These are phyloP conservation scores for Phataginus tetradactyla DNA, from an alignment of 2,797 vertebrate genomes.

Conservation along the genomic window DNA sequence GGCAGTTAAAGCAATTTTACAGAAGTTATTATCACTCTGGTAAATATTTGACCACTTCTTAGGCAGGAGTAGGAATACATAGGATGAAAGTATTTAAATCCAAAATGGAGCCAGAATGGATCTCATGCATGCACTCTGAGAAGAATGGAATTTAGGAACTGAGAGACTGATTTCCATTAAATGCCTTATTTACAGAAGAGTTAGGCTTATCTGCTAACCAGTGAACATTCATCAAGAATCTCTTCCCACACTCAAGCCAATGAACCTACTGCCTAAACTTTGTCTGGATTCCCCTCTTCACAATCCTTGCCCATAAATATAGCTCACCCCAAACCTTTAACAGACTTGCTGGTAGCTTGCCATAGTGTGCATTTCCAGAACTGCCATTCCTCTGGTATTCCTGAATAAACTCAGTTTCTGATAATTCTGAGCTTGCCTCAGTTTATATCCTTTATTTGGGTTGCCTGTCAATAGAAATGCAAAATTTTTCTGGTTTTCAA, in stretches of 20 bases:
- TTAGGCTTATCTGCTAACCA: neutral
- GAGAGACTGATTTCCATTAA: neutral
- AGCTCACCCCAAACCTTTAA: neutral
- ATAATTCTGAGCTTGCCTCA: neutral
- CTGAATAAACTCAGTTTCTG: neutral
- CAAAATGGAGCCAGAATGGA: neutral
- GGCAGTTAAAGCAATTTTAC: neutral
- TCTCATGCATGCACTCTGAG: neutral
- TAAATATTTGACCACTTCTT: too few species aligned
- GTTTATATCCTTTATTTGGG: neutral
- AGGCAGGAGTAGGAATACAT: neutral
- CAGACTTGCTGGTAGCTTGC: neutral
- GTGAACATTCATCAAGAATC: neutral
- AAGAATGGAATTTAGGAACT: neutral
- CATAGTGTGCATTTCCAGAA: neutral
- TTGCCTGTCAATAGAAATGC: neutral
- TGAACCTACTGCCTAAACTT: neutral
- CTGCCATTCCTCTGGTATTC: neutral
- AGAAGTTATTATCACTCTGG: neutral
- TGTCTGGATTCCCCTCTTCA: neutral
- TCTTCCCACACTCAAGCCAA: neutral
- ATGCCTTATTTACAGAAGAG: too few species aligned
- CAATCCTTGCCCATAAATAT: too few species aligned
- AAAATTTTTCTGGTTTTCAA: neutral
- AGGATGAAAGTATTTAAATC: neutral